Conservation (phyloP, 2,888 invertebrate species). For the Tromatobia lineatoria region DNA sequence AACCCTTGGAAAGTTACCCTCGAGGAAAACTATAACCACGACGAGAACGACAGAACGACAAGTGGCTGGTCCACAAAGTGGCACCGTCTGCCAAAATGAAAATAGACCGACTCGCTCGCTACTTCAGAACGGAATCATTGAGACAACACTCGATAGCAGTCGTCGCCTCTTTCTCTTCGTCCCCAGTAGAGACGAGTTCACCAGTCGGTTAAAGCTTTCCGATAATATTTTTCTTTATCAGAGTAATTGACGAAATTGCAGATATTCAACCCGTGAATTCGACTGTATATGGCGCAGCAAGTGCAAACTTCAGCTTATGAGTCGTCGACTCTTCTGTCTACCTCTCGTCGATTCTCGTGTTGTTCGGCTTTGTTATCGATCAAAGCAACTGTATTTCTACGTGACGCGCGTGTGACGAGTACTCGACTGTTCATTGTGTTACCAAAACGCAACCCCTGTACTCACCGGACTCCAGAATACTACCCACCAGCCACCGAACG, state of each 20-base stretch:
- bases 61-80: constrained; percentile 49
- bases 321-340: constrained; percentile 1
- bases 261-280: constrained; percentile 44
- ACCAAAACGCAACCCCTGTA: constrained; percentile 65
- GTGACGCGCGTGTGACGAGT: constrained; percentile 50
- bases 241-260: constrained; percentile 63
- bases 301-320: constrained; percentile 26
- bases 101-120: constrained; percentile 34
- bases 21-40: not conserved
- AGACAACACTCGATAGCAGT: constrained; percentile 56
- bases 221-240: constrained; percentile 67
- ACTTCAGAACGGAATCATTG: constrained; percentile 58
- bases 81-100: constrained; percentile 63
- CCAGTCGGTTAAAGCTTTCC: constrained; percentile 40
- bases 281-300: constrained; percentile 19
- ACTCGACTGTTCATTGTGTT: constrained; percentile 61
- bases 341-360: constrained; percentile 5
- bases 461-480: not conserved
- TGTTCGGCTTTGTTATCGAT: constrained; percentile 72
- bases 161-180: constrained; percentile 3
- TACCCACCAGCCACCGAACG: constrained; percentile 66
- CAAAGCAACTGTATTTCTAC: constrained; percentile 60
- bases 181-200: not conserved
- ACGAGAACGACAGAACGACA: constrained; percentile 51
- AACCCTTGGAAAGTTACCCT: constrained; percentile 1